Evolutionary conservation across 2,888 invertebrate species (phyloP), one percentile per base, ranked within the genome.

Genomic region (Cephus runcator): DNA sequence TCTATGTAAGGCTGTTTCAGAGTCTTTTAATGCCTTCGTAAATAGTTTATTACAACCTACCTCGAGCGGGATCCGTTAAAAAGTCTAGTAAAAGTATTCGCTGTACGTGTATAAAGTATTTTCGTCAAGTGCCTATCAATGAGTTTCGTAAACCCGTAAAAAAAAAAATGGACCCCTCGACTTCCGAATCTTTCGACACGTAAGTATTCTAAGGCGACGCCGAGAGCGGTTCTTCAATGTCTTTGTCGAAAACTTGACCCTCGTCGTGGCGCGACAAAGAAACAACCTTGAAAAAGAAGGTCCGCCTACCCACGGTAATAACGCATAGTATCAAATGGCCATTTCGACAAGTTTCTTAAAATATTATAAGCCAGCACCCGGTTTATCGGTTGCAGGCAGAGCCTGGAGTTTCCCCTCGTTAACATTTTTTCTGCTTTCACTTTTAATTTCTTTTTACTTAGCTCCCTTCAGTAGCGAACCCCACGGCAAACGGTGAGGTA

Each of bases 271-370:
- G 82, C 82, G 82, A 82, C 83, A 83, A 82, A 79, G 79, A 80
- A 80, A 80, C 82, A 84, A 80, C 86, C 86, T 87, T 87, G 87
- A 83, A 84, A 85, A 87, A 85, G 84, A 79, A 71, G 73, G 80
- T 33, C 78, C 80, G 79, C 79, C 71, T 80, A 69, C 74, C 76
- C 76, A 80, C 81, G 81, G 82, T 80, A 84, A 81, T 81, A 81
- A 23, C 79, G 78, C 77, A 56, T 73, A 73, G 81, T 80, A 83
- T 80, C 83, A 79, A 83, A 83, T 78, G 81, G 69, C 78, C 80
- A 80, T 80, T 79, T 23, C 56, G 2, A 56, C 9, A 23, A 15
- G 56, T 56, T 23, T 23, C 56, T 56, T 56, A 23, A 56, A 56
- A 56, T 56, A 56, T 23, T 56, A 56, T 56, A 56, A 56, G 56